Conservation (phyloP, 1,140 invertebrate species). For the Uloborus diversus region DNA sequence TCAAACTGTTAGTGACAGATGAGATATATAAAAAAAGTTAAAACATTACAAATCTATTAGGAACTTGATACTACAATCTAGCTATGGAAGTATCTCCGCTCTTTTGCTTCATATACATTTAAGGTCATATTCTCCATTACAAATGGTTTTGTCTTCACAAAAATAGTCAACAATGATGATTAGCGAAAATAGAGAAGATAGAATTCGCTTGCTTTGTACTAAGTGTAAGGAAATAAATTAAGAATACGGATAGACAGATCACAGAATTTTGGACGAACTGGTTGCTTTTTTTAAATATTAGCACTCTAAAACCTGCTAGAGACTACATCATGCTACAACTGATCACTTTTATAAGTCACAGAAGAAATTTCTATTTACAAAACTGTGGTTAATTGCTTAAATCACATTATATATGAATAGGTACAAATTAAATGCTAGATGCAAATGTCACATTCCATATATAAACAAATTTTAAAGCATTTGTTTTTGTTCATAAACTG, state of each 20-base stretch:
- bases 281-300: slow-evolving; percentile 43
- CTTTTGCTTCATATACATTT: slow-evolving; percentile 54
- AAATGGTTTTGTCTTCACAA: slow-evolving; percentile 55
- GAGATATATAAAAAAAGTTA: too few species aligned
- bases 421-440: too few species aligned
- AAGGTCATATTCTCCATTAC: slow-evolving; percentile 55
- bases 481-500: too few species aligned
- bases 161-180: slow-evolving; percentile 54
- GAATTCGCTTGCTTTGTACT: slow-evolving; percentile 53
- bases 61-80: slow-evolving; percentile 52
- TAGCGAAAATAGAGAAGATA: slow-evolving; percentile 56
- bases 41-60: slow-evolving; percentile 36
- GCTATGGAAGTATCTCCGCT: slow-evolving; percentile 46
- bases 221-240: slow-evolving; percentile 49
- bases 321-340: slow-evolving; percentile 41
- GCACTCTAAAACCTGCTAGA: slow-evolving; percentile 49
- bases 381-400: slow-evolving; percentile 8
- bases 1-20: too few species aligned
- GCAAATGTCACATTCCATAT: too few species aligned
- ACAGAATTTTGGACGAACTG: slow-evolving; percentile 57
- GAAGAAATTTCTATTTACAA: slow-evolving; percentile 41
- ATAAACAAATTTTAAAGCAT: too few species aligned
- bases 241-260: slow-evolving; percentile 54
- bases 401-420: slow-evolving; percentile 16
- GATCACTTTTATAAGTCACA: slow-evolving; percentile 14